Base-by-base conservation (phyloP, 2,888 invertebrate species). In the Athetis lepigone region DNA sequence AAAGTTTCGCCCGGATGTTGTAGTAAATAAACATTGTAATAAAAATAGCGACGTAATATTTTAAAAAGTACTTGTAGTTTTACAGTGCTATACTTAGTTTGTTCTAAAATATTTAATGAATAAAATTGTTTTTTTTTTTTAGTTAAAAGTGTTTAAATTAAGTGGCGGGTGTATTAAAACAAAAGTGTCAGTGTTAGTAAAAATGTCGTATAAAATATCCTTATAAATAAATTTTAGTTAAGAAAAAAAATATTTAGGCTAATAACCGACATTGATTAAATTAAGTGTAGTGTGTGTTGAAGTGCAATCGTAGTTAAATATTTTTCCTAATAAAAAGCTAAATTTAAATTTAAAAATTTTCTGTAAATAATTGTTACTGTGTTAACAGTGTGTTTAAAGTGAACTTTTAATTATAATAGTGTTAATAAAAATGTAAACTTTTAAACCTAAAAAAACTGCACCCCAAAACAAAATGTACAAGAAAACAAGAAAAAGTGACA, bases 1-100 rank as follows among this genome's bases (percentile, higher is more conserved):
- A 11, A 60, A 61, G 50, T 71, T 75, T 46, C 33, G 46, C 19
- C 5, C 19, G 36, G 19, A 27, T 27, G n/a, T 55, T 62, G 36
- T 29, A 1, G 37, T 54, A 13, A 37, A 23, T n/a, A 39, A 51
- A 33, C 39, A 61, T 47, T 29, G 2, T 39, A 19, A 21, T 46
- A 43, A 2, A 4, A 45, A 46, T 27, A 7, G 23, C 11, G 1
- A 39, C 16, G n/a, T 18, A 27, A 18, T 29, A 13, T 5, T 60
- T 16, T 19, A 19, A 8, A 6, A n/a, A n/a, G 16, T 46, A n/a
- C 27, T 29, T 1, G 7, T 23, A 18, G 8, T 49, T 47, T 39
- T 18, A 19, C 72, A 25, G 36, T 55, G 18, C 27, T 56, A 43
- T 67, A 23, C 4, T 29, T 50, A 46, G 13, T 36, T 52, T 23